phyloP scores from a whole-genome alignment of 1,140 invertebrate species.

The Lepidurus couesii region DNA sequence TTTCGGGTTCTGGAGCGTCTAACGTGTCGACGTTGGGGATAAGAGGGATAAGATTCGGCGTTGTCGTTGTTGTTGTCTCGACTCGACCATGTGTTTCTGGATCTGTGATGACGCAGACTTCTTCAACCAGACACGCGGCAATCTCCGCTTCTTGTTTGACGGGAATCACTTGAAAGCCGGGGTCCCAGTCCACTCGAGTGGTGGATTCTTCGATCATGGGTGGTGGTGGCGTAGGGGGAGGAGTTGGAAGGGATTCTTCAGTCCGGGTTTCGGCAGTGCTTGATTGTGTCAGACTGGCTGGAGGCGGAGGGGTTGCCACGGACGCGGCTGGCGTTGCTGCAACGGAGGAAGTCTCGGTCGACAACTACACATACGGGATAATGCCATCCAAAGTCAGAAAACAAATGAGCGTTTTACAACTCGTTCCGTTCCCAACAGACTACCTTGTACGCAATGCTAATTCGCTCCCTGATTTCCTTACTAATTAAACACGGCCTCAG shows the following conservation, averaged over 20 bases:
- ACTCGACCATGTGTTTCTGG: not conserved
- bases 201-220: not conserved
- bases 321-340: not conserved
- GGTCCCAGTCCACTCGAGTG: not conserved
- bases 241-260: conserved; percentile 1
- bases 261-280: not conserved
- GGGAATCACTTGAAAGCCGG: not conserved
- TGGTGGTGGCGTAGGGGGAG: not conserved
- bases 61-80: not conserved
- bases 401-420: not conserved
- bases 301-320: not conserved
- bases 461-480: no score
- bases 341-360: not conserved
- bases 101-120: not conserved
- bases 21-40: not conserved
- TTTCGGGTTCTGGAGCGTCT: not conserved
- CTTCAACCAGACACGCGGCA: not conserved
- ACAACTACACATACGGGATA: not conserved
- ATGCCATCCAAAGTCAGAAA: not conserved
- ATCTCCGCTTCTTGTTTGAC: not conserved
- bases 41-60: not conserved
- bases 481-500: no score
- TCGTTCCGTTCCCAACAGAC: not conserved
- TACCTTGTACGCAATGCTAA: not conserved
- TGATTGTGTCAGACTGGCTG: not conserved